A percentile compares a stretch with the other conserved stretches of the same genome.
Conservation (phyloP, 1,140 invertebrate species). For the Phymastichus coffea region DNA sequence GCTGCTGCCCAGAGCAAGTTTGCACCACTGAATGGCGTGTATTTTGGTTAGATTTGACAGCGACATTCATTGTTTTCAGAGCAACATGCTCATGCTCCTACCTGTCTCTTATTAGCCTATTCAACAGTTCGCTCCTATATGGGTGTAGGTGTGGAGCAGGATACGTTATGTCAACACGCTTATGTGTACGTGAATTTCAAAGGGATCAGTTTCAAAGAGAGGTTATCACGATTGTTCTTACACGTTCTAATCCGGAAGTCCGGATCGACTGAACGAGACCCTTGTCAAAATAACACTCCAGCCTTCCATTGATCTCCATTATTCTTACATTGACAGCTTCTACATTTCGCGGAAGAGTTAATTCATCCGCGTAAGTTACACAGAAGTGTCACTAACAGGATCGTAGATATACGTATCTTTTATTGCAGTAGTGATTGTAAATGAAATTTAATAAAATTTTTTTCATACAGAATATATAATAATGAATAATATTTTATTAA, state of each 20-base stretch:
- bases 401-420: too few relatives aligned
- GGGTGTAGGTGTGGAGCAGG: too few relatives aligned
- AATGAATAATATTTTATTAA: too few relatives aligned
- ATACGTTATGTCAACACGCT: constrained; percentile 49
- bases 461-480: too few relatives aligned
- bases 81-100: constrained; percentile 18
- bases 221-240: constrained; percentile 20
- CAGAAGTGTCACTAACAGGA: too few relatives aligned
- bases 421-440: too few relatives aligned
- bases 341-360: constrained; percentile 13
- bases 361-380: background rate
- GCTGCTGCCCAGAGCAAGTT: constrained; percentile 6
- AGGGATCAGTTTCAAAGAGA: constrained; percentile 38
- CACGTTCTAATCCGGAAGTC: constrained; percentile 34
- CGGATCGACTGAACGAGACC: constrained; percentile 23
- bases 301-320: constrained; percentile 10
- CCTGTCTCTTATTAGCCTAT: constrained; percentile 55
- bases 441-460: too few relatives aligned
- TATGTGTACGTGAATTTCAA: constrained; percentile 35
- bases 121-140: constrained; percentile 41
- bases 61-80: constrained; percentile 43
- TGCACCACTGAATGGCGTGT: constrained; percentile 46
- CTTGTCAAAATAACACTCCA: constrained; percentile 31
- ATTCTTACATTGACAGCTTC: background rate
- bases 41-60: constrained; percentile 53